These are phyloP conservation scores for Falco biarmicus DNA, from an alignment of 2,797 vertebrate genomes.

Conservation along the genomic window DNA sequence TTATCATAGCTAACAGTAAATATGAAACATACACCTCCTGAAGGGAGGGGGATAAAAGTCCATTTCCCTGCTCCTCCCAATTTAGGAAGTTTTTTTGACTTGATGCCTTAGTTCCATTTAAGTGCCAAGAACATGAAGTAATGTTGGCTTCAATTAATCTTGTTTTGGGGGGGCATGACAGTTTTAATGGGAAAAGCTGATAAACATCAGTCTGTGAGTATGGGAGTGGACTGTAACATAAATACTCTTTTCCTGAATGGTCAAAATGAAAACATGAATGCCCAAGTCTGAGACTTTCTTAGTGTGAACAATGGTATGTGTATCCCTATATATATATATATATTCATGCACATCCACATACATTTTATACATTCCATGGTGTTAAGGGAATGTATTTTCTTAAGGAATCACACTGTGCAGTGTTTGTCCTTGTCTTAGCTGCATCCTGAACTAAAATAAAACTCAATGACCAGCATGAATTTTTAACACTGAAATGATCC, in stretches of 20 bases:
- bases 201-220: slow-evolving; percentile 79
- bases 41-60: slow-evolving; percentile 36
- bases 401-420: slow-evolving; percentile 31
- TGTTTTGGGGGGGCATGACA: slow-evolving; percentile 74
- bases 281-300: slow-evolving; percentile 39
- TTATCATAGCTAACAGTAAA: slow-evolving; percentile 45
- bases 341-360: slow-evolving; percentile 33
- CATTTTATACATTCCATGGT: slow-evolving; percentile 62
- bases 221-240: slow-evolving; percentile 75
- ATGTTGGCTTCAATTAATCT: slow-evolving; percentile 79
- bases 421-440: slow-evolving; percentile 47
- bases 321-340: slow-evolving; percentile 16
- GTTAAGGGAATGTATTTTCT: slow-evolving; percentile 57
- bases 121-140: slow-evolving; percentile 77
- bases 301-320: slow-evolving; percentile 36
- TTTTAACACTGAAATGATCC: slow-evolving; percentile 46
- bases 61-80: slow-evolving; percentile 40
- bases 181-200: slow-evolving; percentile 79
- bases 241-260: slow-evolving; percentile 74
- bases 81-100: slow-evolving; percentile 70
- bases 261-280: slow-evolving; percentile 63
- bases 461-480: neutral
- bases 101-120: slow-evolving; percentile 68
- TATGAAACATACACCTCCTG: slow-evolving; percentile 44
- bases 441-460: slow-evolving; percentile 38